These are phyloP conservation scores for Teinopalpus imperialis DNA, from an alignment of 2,888 invertebrate species.

Conservation along the genomic window DNA sequence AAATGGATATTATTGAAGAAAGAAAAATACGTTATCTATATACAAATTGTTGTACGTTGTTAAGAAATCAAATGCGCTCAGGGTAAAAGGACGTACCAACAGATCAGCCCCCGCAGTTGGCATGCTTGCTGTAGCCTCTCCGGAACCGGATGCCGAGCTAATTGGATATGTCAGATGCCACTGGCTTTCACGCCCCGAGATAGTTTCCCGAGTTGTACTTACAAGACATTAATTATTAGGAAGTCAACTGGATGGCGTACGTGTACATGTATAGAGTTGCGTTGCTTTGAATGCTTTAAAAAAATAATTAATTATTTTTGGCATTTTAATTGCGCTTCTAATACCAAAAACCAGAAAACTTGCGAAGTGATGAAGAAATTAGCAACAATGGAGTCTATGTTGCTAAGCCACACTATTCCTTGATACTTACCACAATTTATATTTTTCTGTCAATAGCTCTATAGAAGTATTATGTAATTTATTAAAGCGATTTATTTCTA, in stretches of 20 bases:
- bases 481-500: too few relatives aligned
- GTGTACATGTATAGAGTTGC: constrained; percentile 19
- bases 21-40: too few relatives aligned
- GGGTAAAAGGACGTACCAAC: constrained; percentile 24
- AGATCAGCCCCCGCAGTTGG: constrained; percentile 25
- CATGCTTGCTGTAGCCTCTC: constrained; percentile 45
- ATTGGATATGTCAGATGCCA: constrained; percentile 81
- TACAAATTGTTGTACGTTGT: constrained; percentile 8
- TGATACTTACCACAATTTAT: too few relatives aligned
- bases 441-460: too few relatives aligned
- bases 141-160: constrained; percentile 72
- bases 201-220: constrained; percentile 66
- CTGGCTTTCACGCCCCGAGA: constrained; percentile 69
- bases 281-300: background rate
- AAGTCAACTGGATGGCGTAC: constrained; percentile 45
- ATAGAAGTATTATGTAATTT: too few relatives aligned
- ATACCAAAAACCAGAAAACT: too few relatives aligned
- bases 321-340: too few relatives aligned
- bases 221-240: constrained; percentile 74
- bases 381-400: too few relatives aligned
- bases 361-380: too few relatives aligned
- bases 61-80: constrained; percentile 22
- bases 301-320: too few relatives aligned
- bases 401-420: too few relatives aligned
- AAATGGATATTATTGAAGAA: too few relatives aligned